Conservation (phyloP, 1,140 invertebrate species). For the Ceratina calcarata region DNA sequence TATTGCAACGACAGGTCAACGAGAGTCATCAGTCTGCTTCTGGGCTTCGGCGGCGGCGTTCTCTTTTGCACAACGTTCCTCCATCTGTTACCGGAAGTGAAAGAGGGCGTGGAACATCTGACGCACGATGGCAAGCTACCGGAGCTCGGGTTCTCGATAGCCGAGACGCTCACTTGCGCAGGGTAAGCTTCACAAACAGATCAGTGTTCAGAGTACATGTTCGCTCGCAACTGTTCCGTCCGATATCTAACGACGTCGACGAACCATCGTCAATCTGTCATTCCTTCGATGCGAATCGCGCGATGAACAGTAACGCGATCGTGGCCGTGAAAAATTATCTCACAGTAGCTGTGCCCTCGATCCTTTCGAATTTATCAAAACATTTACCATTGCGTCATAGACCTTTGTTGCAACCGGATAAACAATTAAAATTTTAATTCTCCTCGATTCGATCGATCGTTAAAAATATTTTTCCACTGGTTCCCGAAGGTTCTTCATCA, state of each 20-base stretch:
- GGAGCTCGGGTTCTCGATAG: conserved; percentile 83
- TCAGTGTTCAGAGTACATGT: too few relatives aligned
- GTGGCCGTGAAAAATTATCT: too few relatives aligned
- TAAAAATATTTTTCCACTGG: background rate
- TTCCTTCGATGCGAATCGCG: background rate
- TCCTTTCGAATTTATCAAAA: too few relatives aligned
- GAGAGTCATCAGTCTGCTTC: conserved; percentile 82
- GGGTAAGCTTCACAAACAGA: conserved; percentile 72
- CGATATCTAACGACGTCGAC: too few relatives aligned
- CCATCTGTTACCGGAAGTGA: conserved; percentile 94
- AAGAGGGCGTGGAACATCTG: conserved; percentile 84
- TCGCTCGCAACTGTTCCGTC: too few relatives aligned
- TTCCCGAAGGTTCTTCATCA: conserved; percentile 87
- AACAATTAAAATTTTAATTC: too few relatives aligned
- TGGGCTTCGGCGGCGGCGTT: conserved; percentile 95
- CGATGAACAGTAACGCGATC: too few relatives aligned
- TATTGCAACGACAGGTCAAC: too few relatives aligned
- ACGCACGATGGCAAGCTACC: conserved; percentile 78
- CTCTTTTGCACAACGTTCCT: conserved; percentile 94
- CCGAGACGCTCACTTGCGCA: conserved; percentile 86
- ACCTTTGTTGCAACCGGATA: too few relatives aligned
- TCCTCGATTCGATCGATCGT: too few relatives aligned
- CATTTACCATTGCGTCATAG: too few relatives aligned
- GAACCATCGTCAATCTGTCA: conserved; percentile 3
- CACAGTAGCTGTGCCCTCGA: too few relatives aligned